Evolutionary conservation across 1,140 invertebrate species (phyloP).

Genomic region (Pseudomyrmex pallidus): DNA sequence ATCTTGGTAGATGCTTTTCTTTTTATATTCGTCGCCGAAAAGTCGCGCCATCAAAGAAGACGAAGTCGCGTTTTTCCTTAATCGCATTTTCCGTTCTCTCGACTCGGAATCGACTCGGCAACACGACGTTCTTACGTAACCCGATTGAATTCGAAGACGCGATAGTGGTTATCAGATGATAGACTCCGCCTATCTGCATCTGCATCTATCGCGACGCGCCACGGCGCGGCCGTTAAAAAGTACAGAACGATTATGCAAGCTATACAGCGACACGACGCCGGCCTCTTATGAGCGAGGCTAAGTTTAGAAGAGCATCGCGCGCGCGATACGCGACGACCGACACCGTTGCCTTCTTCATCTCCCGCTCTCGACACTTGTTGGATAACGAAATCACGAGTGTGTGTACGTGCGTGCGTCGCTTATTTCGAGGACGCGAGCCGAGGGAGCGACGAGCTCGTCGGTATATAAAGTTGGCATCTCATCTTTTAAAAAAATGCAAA

Average conservation of each 20-base stretch:
- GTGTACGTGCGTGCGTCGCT: background rate
- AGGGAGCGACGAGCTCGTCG: conserved; percentile 35
- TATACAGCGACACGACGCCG: conserved; percentile 50
- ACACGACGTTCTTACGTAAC: conserved; percentile 51
- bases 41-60: background rate
- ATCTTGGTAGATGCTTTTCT: too few relatives aligned
- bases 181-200: conserved; percentile 61
- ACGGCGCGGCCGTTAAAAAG: conserved; percentile 60
- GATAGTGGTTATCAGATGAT: conserved; percentile 46
- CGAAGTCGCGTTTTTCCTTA: background rate
- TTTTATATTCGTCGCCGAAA: too few relatives aligned
- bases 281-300: conserved; percentile 74
- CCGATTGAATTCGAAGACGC: conserved; percentile 33
- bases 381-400: conserved; percentile 71
- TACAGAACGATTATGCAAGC: conserved; percentile 79
- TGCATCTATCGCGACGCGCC: conserved; percentile 38
- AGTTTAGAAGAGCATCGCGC: conserved; percentile 74
- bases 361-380: conserved; percentile 74
- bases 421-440: conserved; percentile 36
- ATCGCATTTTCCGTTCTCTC: background rate
- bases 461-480: conserved; percentile 5
- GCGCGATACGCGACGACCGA: background rate
- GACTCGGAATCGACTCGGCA: background rate
- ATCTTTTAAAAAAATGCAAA: too few relatives aligned
- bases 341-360: conserved; percentile 48